A percentile compares a stretch with the other conserved stretches of the same genome.
Conservation (phyloP, 2,797 vertebrate species). For the Squalus acanthias region DNA sequence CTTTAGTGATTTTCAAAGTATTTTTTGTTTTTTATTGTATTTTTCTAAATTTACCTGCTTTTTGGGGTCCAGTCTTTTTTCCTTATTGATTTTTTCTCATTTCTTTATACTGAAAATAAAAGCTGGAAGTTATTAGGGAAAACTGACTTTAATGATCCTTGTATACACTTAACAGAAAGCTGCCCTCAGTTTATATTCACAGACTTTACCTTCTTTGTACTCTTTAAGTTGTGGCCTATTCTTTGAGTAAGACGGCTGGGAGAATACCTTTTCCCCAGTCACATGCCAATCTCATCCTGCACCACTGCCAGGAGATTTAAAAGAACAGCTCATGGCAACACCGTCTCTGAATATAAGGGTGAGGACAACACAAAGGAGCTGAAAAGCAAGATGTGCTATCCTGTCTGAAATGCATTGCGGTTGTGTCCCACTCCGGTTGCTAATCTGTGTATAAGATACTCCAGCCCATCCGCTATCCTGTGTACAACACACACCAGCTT, state of each 20-base stretch:
- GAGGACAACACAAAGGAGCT: background rate
- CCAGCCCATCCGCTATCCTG: background rate
- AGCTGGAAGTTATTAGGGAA: background rate
- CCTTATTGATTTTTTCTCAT: background rate
- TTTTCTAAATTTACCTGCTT: background rate
- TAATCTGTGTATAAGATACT: background rate
- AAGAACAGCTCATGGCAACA: background rate
- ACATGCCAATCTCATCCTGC: background rate
- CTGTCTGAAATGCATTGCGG: background rate
- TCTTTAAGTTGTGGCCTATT: background rate
- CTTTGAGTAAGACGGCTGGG: background rate
- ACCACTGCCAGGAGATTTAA: background rate
- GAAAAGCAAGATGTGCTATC: background rate
- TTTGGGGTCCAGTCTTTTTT: background rate
- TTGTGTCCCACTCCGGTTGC: background rate
- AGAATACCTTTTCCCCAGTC: background rate
- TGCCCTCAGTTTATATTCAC: background rate
- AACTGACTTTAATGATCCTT: background rate
- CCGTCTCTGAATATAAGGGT: background rate
- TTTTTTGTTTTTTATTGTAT: background rate
- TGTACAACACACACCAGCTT: background rate
- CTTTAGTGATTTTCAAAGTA: background rate
- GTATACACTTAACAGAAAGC: background rate
- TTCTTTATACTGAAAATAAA: background rate
- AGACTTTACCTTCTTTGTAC: background rate